Evolutionary conservation across 2,888 invertebrate genomes (phyloP).

Genomic region (Drosophila pullipes): DNA sequence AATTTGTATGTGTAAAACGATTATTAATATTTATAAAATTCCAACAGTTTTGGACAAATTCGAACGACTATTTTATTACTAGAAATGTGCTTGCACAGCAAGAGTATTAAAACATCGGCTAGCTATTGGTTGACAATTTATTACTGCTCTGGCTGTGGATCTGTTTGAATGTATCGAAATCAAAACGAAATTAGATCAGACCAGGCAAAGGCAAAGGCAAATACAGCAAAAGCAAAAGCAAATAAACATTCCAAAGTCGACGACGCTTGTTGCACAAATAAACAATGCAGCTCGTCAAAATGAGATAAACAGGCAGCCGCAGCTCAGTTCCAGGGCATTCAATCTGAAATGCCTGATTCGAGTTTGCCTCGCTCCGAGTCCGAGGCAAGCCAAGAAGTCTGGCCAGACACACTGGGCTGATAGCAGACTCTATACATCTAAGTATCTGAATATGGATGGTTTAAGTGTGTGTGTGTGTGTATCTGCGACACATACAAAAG

Average conservation of each 20-base stretch:
- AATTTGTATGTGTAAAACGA: not conserved
- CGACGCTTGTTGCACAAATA: constrained; percentile 62
- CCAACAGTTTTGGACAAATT: not conserved
- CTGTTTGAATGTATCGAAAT: constrained; percentile 41
- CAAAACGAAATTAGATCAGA: constrained; percentile 60
- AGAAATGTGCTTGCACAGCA: not conserved
- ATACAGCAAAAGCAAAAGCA: constrained; percentile 47
- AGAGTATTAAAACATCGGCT: constrained; percentile 4
- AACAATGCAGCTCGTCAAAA: constrained; percentile 48
- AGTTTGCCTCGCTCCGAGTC: constrained; percentile 15
- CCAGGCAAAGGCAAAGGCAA: constrained; percentile 15
- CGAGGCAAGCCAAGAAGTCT: constrained; percentile 20
- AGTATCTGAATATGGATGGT: constrained; percentile 14
- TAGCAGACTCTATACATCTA: constrained; percentile 17
- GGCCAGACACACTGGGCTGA: constrained; percentile 19
- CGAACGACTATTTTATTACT: no score
- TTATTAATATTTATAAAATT: not conserved
- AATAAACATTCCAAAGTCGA: constrained; percentile 68
- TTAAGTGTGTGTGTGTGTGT: not conserved
- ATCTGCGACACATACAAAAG: constrained; percentile 37
- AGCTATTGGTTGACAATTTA: not conserved
- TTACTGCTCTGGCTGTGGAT: constrained; percentile 5
- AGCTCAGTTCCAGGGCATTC: constrained; percentile 34
- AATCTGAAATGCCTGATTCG: constrained; percentile 16
- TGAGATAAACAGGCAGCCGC: constrained; percentile 56